Evolutionary conservation across 1,140 invertebrate genomes (phyloP), one percentile per base, ranked within the genome.

Genomic region (Caligus rogercresseyi): DNA sequence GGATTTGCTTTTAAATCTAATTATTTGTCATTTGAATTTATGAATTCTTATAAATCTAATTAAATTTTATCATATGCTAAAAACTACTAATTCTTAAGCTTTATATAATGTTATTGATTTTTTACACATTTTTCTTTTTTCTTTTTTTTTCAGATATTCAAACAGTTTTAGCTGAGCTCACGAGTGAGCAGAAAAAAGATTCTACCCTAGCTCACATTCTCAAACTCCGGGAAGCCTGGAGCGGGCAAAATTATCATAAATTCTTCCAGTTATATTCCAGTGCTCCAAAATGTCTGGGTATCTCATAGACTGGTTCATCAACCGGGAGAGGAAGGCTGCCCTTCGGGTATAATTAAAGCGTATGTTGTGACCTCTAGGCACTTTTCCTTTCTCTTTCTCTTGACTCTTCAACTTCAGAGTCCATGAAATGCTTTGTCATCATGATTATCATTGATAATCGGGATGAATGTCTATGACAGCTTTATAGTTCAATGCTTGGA

Each of bases 221-320:
- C 62, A 77, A 83, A 71, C 80, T 97, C 55, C 79, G 87, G 64
- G 85, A 84, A 65, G 89, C 91, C 7, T 97, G 91, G 91, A 83
- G 84, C 64, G 78, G 89, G 65, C 82, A 82, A 67, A 94, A 95
- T 77, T 91, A 89, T 73, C 83, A 88, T 73, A 84, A 61, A 72
- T 87, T 97, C 74, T 97, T 97, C 78, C 79, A 83, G 69, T 75
- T 98, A 53, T 96, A 95, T 74, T 79, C 79, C 65, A 73, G 72
- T 54, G 85, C 93, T 19, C 94, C 94, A 80, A 86, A 71, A 97
- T 97, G 93, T 83, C 88, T n/a, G 86, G 85, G 21, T 94, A 89
- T 75, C 79, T 98, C 56, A 88, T 98, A 75, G 91, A 97, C 75
- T 95, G 91, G 91, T 96, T 97, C 79, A 80, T 90, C 70, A 84